These are phyloP conservation scores for Sebastes iracundus DNA, from an alignment of 2,797 vertebrate genomes.

Conservation along the genomic window DNA sequence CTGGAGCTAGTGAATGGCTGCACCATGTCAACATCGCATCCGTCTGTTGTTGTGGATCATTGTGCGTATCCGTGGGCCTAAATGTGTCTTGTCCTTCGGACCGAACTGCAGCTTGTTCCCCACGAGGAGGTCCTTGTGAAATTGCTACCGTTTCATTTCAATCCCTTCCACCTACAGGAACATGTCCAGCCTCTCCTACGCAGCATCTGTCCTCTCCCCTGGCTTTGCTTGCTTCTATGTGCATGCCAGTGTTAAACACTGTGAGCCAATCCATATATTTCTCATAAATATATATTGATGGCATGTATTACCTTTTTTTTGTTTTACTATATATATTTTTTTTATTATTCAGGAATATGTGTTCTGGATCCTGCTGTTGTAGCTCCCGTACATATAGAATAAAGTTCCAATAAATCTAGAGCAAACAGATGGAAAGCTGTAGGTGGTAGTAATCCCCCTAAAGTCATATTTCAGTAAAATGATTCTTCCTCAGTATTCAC, in stretches of 20 bases:
- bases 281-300: conserved; percentile 48
- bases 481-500: conserved; percentile 28
- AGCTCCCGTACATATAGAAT: background rate
- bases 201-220: conserved; percentile 53
- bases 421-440: conserved; percentile 2
- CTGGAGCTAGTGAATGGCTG: conserved; percentile 13
- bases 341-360: conserved; percentile 37
- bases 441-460: background rate
- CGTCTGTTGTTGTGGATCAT: conserved; percentile 32
- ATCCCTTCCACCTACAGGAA: conserved; percentile 37
- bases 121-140: conserved; percentile 5
- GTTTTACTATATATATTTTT: background rate
- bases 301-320: conserved; percentile 4
- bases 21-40: conserved; percentile 31
- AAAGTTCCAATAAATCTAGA: background rate
- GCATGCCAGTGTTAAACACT: conserved; percentile 59
- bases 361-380: conserved; percentile 82
- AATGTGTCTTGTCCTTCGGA: conserved; percentile 36
- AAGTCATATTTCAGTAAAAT: conserved; percentile 6
- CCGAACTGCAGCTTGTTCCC: conserved; percentile 5
- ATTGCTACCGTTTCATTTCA: conserved; percentile 47
- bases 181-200: conserved; percentile 36
- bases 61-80: background rate
- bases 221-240: conserved; percentile 76
- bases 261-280: conserved; percentile 50